Conservation (phyloP, 2,113 vertebrate genomes). For the Ammodramus savannarum region DNA sequence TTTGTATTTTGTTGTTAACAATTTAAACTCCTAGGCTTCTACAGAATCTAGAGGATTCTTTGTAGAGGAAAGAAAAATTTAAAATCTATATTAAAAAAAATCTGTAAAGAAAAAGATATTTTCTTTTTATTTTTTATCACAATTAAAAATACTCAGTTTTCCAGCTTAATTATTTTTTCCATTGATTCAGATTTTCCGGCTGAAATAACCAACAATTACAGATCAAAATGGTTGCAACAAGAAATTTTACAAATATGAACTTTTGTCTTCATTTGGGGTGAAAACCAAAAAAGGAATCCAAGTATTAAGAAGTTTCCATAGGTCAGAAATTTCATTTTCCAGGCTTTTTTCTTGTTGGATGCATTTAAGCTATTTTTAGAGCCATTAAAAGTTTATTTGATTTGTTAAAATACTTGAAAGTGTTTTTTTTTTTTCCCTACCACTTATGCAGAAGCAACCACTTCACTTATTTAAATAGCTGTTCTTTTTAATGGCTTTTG, state of each 20-base stretch:
- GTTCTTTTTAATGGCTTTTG: neutral
- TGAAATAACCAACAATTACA: neutral
- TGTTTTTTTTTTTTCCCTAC: fast-evolving
- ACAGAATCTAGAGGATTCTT: neutral
- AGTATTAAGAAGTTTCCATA: neutral
- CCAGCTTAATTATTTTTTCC: neutral
- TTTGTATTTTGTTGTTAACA: neutral
- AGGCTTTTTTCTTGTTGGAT: neutral
- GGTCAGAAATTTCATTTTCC: neutral
- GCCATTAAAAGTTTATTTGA: neutral
- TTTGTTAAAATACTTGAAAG: neutral
- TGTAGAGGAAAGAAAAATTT: neutral
- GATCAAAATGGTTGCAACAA: neutral
- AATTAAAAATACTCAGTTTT: neutral
- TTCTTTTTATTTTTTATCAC: neutral
- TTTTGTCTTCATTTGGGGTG: neutral
- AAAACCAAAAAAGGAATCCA: neutral
- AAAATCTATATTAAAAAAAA: neutral
- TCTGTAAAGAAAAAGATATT: neutral
- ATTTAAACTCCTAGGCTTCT: neutral
- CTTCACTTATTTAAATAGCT: neutral
- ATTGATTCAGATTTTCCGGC: neutral
- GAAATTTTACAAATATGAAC: neutral
- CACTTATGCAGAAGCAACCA: neutral
- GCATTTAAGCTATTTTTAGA: neutral